phyloP scores from a whole-genome alignment of 2,113 vertebrate species.

The Zootoca vivipara region DNA sequence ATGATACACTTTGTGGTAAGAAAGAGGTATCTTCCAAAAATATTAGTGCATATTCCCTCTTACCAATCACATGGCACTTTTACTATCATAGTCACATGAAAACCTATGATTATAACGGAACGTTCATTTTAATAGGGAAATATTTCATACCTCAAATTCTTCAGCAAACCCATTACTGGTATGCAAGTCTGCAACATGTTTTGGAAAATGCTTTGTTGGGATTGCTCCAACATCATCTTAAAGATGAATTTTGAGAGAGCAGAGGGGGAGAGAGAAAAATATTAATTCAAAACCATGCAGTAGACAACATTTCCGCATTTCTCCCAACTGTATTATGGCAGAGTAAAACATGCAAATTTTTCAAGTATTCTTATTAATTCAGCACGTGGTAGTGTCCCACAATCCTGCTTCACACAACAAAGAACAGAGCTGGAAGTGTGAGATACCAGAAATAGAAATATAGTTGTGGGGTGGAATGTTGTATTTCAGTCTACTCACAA shows the following conservation, averaged over 20 bases:
- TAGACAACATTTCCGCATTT: constrained; percentile 23
- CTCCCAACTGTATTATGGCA: constrained; percentile 46
- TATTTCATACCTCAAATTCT: constrained; percentile 92
- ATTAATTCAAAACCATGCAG: constrained; percentile 39
- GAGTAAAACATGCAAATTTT: constrained; percentile 43
- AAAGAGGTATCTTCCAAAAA: constrained; percentile 4
- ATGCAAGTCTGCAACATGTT: constrained; percentile 92
- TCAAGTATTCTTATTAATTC: constrained; percentile 6
- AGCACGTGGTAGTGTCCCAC: neutral
- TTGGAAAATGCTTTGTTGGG: constrained; percentile 89
- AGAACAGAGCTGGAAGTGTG: neutral
- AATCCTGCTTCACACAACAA: neutral
- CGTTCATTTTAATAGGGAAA: constrained; percentile 53
- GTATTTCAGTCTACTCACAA: neutral
- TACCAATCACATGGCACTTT: neutral
- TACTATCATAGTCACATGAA: neutral
- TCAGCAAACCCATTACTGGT: constrained; percentile 85
- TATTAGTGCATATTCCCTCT: neutral
- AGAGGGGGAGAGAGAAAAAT: constrained; percentile 51
- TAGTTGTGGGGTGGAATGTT: neutral
- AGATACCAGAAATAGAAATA: neutral
- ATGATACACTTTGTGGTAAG: neutral
- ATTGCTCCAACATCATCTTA: constrained; percentile 86
- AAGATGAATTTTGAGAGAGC: constrained; percentile 39
- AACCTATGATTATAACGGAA: constrained; percentile 34